Conservation (phyloP, 2,797 vertebrate species). For the Vireo griseus region DNA sequence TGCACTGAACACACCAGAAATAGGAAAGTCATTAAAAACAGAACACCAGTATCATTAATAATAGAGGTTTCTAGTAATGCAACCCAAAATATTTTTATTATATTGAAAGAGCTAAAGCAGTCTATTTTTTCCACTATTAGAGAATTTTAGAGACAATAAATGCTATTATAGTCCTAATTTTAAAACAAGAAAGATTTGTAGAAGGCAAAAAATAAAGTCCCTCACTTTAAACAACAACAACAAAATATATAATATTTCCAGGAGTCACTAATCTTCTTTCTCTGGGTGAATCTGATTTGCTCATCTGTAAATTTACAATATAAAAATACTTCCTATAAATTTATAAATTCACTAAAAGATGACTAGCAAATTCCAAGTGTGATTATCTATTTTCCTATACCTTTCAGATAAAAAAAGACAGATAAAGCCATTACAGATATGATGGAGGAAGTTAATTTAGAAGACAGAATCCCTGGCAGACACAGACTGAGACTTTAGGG, state of each 20-base stretch:
- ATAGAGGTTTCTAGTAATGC: not conserved
- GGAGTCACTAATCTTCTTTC: not conserved
- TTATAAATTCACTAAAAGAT: not conserved
- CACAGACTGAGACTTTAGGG: not conserved
- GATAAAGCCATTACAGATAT: not conserved
- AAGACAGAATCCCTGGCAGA: not conserved
- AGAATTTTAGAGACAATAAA: not conserved
- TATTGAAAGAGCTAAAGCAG: not conserved
- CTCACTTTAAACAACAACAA: not conserved
- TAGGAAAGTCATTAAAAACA: not conserved
- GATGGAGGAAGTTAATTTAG: not conserved
- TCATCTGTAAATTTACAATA: not conserved
- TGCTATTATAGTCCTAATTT: not conserved
- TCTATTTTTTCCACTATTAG: not conserved
- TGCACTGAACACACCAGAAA: not conserved
- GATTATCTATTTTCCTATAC: not conserved
- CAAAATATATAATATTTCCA: not conserved
- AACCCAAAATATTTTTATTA: not conserved
- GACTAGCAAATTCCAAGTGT: not conserved
- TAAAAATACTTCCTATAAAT: not conserved
- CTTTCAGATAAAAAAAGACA: not conserved
- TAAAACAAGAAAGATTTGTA: not conserved
- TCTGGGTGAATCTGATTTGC: not conserved
- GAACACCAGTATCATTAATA: not conserved
- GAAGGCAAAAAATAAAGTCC: not conserved